Evolutionary conservation across 1,140 invertebrate species (phyloP).

Genomic region (Acromyrmex echinatior): DNA sequence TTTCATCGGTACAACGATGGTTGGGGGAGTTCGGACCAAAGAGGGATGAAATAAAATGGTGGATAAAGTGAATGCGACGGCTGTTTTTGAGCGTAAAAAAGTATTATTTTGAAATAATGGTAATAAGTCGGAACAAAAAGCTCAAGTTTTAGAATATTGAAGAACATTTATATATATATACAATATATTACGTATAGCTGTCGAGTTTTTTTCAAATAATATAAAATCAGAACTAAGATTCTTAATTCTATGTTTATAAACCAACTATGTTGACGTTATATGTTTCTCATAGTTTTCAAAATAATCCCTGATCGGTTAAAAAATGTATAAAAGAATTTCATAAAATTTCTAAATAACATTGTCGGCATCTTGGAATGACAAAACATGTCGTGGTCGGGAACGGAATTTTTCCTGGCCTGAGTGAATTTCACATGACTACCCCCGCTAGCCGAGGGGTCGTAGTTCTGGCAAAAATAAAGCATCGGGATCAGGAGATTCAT

Average conservation of each 20-base stretch:
- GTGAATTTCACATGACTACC: slow-evolving; percentile 53
- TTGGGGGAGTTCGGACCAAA: slow-evolving; percentile 77
- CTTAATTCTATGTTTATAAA: slow-evolving; percentile 18
- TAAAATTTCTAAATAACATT: slow-evolving; percentile 59
- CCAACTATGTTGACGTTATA: not conserved
- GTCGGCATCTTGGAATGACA: slow-evolving; percentile 24
- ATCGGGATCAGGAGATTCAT: slow-evolving; percentile 33
- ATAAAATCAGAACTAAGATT: not conserved
- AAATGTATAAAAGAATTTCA: slow-evolving; percentile 24
- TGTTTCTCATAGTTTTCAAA: not conserved
- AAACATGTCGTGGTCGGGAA: slow-evolving; percentile 45
- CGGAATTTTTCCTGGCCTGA: slow-evolving; percentile 38
- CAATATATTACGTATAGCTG: not conserved
- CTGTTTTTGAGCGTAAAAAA: slow-evolving; percentile 39
- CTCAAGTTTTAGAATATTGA: not conserved
- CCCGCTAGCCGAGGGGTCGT: not conserved
- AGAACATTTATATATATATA: not conserved
- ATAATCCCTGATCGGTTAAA: not conserved
- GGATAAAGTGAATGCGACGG: slow-evolving; percentile 64
- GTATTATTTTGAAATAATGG: not conserved
- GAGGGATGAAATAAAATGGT: slow-evolving; percentile 83
- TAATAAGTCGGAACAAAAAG: not conserved
- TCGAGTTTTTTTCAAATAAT: too few species aligned
- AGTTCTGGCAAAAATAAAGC: slow-evolving; percentile 56
- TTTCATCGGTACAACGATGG: slow-evolving; percentile 83